Percentiles rank a stretch among this genome's conserved stretches.
phyloP scores from a whole-genome alignment of 2,888 invertebrate species.

The Perdita meconis region DNA sequence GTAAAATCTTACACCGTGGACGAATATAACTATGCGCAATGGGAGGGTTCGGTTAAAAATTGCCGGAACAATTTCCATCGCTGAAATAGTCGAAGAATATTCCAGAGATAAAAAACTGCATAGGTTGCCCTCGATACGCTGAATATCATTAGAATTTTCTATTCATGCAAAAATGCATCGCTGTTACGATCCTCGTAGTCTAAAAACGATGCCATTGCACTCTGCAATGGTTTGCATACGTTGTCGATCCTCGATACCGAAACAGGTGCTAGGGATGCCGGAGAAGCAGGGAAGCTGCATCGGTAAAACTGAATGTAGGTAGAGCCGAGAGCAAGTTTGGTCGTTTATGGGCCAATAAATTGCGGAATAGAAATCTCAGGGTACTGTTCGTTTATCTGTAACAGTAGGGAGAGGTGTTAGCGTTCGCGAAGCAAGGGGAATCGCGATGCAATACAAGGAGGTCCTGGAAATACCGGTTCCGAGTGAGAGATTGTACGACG shows the following conservation, averaged over 20 bases:
- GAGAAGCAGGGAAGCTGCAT: background rate
- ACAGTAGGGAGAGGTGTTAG: conserved; percentile 10
- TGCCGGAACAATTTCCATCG: too few species aligned
- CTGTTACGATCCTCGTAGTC: background rate
- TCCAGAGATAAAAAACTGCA: too few species aligned
- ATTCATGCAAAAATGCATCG: background rate
- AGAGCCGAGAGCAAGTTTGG: background rate
- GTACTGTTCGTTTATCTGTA: conserved; percentile 6
- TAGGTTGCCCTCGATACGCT: background rate
- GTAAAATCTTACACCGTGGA: too few species aligned
- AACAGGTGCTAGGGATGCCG: background rate
- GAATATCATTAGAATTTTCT: background rate
- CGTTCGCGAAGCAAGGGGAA: background rate
- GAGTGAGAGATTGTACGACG: too few species aligned
- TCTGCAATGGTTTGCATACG: conserved; percentile 8
- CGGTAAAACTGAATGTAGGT: conserved; percentile 18
- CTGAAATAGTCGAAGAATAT: too few species aligned
- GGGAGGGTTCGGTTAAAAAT: too few species aligned
- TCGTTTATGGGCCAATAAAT: conserved; percentile 22
- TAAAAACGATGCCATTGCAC: background rate
- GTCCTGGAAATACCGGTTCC: too few species aligned
- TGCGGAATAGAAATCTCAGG: conserved; percentile 29
- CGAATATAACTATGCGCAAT: too few species aligned
- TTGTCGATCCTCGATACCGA: conserved; percentile 1
- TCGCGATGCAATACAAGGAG: background rate